phyloP scores from a whole-genome alignment of 2,113 vertebrate species.

The Nyctereutes procyonoides region DNA sequence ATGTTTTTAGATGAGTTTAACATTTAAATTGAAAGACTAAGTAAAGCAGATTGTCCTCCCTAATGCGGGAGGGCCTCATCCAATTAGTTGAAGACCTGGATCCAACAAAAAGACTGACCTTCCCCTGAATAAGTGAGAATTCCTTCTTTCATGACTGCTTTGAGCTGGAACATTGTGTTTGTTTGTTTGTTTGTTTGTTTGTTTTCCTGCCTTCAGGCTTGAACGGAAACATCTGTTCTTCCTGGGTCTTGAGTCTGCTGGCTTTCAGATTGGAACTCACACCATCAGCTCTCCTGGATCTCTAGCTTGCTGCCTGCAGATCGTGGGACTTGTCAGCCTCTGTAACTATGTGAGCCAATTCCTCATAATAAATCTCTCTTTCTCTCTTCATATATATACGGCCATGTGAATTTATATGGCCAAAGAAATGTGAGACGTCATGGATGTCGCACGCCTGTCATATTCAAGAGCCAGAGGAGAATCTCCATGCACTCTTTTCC shows the following conservation, averaged over 20 bases:
- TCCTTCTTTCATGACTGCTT: neutral
- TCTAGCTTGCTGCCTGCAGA: neutral
- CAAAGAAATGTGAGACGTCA: neutral
- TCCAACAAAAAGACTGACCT: neutral
- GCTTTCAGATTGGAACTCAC: neutral
- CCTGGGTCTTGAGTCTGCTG: neutral
- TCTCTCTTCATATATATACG: neutral
- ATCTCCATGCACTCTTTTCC: neutral
- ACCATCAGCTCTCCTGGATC: neutral
- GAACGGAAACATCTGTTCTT: neutral
- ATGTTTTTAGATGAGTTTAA: neutral
- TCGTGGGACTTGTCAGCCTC: neutral
- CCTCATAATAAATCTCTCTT: neutral
- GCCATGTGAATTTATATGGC: neutral
- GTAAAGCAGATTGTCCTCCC: neutral
- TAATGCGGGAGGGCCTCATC: neutral
- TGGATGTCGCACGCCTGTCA: neutral
- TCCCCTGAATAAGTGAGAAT: neutral
- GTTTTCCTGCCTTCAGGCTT: neutral
- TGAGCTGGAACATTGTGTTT: neutral
- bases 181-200: neutral
- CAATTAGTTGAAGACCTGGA: neutral
- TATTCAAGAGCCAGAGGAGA: neutral
- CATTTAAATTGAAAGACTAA: neutral
- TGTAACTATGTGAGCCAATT: neutral